Percentiles rank a stretch among this genome's conserved stretches.
phyloP scores from a whole-genome alignment of 2,797 vertebrate genomes.

The Crocidura indochinensis region DNA sequence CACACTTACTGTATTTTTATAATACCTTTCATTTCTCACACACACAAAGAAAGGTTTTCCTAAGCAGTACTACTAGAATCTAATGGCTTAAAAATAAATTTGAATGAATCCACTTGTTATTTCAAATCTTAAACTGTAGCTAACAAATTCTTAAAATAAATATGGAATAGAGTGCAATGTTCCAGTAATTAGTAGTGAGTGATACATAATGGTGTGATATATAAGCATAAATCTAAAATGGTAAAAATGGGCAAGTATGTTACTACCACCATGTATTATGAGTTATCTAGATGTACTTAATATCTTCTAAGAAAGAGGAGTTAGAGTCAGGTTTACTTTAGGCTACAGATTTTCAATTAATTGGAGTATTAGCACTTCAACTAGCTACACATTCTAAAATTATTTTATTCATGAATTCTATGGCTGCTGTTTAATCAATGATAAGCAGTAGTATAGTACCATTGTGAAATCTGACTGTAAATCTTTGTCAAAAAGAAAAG shows the following conservation, averaged over 20 bases:
- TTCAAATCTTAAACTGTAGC: slow-evolving; percentile 53
- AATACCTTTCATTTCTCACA: slow-evolving; percentile 68
- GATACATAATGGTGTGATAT: slow-evolving; percentile 15
- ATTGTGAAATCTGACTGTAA: neutral
- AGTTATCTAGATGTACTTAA: slow-evolving; percentile 29
- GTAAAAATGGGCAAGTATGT: neutral
- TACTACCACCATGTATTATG: slow-evolving; percentile 34
- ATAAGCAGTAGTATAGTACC: slow-evolving; percentile 9
- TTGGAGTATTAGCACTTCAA: slow-evolving; percentile 33
- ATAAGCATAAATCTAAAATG: slow-evolving; percentile 59
- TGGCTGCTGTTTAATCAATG: slow-evolving; percentile 10
- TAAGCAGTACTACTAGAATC: slow-evolving; percentile 58
- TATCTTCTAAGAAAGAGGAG: slow-evolving; percentile 11
- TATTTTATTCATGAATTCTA: slow-evolving; percentile 49
- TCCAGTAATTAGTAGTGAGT: slow-evolving; percentile 13
- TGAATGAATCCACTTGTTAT: slow-evolving; percentile 46
- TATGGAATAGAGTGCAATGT: neutral
- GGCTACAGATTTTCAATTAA: slow-evolving; percentile 1
- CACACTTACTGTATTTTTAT: slow-evolving; percentile 49
- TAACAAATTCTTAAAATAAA: slow-evolving; percentile 53
- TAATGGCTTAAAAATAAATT: slow-evolving; percentile 63
- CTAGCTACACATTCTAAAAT: neutral
- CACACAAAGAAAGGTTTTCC: slow-evolving; percentile 48
- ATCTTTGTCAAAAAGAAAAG: neutral
- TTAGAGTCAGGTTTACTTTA: neutral